These are phyloP conservation scores for Ditylenchus weischeri DNA, from an alignment of 2,888 invertebrate genomes.

Conservation along the genomic window DNA sequence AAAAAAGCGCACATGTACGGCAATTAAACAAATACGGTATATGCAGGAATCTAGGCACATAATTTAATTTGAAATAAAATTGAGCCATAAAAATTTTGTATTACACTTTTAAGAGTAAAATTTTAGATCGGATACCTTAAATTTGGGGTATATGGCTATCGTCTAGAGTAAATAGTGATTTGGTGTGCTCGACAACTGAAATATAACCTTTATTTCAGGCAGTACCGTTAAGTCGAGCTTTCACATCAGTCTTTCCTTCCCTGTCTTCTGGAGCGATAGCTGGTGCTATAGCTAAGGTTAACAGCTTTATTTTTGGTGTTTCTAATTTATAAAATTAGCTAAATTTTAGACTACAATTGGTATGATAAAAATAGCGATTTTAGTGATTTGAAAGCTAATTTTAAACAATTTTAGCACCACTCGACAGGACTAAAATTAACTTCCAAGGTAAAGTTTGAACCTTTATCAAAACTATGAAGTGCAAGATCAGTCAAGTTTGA, in stretches of 20 bases:
- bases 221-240: slow-evolving; percentile 1
- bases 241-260: slow-evolving; percentile 21
- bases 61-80: no score
- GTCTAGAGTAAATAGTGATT: no score
- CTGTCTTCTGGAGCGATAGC: slow-evolving; percentile 83
- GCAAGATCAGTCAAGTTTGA: no score
- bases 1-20: no score
- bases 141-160: no score
- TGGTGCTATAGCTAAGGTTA: slow-evolving; percentile 75
- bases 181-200: no score
- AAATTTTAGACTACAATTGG: background rate
- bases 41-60: no score
- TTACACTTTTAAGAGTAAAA: no score
- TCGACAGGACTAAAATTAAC: slow-evolving; percentile 95
- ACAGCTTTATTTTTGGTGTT: no score
- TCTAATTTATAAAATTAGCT: background rate
- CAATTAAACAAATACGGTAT: no score
- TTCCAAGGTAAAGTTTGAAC: slow-evolving; percentile 69
- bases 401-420: slow-evolving; percentile 87
- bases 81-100: no score
- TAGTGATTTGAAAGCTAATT: slow-evolving; percentile 75
- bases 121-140: no score
- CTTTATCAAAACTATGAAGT: background rate
- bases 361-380: slow-evolving; percentile 65
- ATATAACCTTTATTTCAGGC: background rate